These are phyloP conservation scores for Myotis davidii DNA, from an alignment of 2,113 vertebrate genomes.

Conservation along the genomic window DNA sequence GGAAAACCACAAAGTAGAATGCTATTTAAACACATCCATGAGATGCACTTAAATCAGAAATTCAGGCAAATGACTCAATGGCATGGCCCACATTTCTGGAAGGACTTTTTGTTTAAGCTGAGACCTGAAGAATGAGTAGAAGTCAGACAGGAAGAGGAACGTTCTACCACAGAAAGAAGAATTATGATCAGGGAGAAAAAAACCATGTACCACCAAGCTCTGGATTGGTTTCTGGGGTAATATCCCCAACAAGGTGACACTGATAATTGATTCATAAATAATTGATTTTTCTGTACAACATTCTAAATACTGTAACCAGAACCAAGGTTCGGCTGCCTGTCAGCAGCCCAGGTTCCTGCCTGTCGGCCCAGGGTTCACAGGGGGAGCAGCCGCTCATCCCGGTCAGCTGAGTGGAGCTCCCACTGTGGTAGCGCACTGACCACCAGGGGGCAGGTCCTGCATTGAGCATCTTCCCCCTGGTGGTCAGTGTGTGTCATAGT, in stretches of 20 bases:
- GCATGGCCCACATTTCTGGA: background rate
- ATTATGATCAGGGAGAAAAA: background rate
- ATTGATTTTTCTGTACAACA: background rate
- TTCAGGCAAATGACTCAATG: background rate
- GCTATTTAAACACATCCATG: background rate
- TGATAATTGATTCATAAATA: background rate
- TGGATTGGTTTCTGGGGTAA: background rate
- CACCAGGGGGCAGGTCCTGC: no score
- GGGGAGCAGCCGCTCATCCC: no score
- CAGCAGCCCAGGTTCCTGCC: no score
- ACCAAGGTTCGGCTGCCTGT: no score
- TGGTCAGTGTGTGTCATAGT: no score
- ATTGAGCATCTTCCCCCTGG: no score
- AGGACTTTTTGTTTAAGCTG: background rate
- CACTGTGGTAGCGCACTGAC: no score
- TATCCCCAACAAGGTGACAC: background rate
- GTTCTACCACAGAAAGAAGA: background rate
- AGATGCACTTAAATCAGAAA: background rate
- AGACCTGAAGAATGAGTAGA: background rate
- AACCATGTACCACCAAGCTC: accelerated
- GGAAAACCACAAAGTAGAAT: background rate
- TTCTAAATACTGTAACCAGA: background rate
- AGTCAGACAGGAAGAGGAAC: background rate
- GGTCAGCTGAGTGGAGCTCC: no score
- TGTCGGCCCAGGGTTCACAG: no score